Conservation (phyloP, 2,797 vertebrate genomes). For the Microctenopoma lineatum region DNA sequence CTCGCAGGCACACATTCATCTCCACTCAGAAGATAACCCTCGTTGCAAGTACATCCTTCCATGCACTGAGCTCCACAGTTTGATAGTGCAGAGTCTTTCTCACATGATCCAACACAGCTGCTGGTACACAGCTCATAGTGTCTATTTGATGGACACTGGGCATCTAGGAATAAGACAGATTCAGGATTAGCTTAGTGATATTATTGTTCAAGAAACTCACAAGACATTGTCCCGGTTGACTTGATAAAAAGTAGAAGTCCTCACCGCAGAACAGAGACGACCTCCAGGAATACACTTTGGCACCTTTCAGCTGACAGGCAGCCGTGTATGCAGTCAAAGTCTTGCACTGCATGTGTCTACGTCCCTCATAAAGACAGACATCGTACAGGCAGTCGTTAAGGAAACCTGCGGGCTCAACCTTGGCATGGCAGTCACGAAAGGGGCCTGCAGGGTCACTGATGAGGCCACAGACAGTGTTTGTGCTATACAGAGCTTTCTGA, state of each 20-base stretch:
- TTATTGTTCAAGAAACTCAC: not conserved
- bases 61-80: constrained; percentile 75
- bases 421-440: constrained; percentile 75
- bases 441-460: constrained; percentile 73
- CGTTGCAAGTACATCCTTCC: constrained; percentile 82
- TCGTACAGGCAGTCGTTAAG: constrained; percentile 80
- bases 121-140: constrained; percentile 80
- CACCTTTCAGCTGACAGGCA: constrained; percentile 74
- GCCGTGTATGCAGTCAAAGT: constrained; percentile 77
- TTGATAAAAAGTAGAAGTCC: constrained; percentile 43
- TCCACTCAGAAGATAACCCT: constrained; percentile 76
- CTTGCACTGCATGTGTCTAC: constrained; percentile 67
- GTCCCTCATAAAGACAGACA: constrained; percentile 74
- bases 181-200: not conserved
- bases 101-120: constrained; percentile 76
- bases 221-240: not conserved
- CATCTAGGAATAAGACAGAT: constrained; percentile 59
- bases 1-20: constrained; percentile 68
- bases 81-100: not conserved
- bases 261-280: constrained; percentile 77
- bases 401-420: constrained; percentile 69
- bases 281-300: constrained; percentile 78
- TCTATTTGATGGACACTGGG: constrained; percentile 80
- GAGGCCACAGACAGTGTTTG: constrained; percentile 75
- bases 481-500: constrained; percentile 48